Conservation (phyloP, 2,113 vertebrate species). For the Alaudala cheleensis region DNA sequence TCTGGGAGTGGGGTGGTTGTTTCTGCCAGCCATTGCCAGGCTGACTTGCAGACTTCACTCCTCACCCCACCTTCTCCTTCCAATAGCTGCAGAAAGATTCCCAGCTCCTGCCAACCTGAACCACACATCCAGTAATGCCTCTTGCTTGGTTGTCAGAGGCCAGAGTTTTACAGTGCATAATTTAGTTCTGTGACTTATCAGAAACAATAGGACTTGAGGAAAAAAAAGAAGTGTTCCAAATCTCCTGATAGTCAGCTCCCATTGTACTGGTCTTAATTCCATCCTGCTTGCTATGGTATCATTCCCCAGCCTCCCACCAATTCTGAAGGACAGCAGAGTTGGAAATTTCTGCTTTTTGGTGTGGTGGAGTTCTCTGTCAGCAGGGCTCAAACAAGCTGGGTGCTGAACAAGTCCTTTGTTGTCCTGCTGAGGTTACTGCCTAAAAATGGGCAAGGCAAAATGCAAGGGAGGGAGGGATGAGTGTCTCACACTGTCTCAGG, state of each 20-base stretch:
- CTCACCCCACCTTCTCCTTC: neutral
- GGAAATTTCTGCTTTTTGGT: neutral
- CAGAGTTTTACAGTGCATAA: neutral
- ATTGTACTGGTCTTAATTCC: slow-evolving; percentile 18
- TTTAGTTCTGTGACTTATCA: slow-evolving; percentile 38
- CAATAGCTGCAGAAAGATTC: neutral
- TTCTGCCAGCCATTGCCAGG: neutral
- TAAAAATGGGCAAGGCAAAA: neutral
- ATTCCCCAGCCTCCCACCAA: neutral
- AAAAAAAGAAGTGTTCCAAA: neutral
- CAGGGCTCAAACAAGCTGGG: neutral
- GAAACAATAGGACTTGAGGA: slow-evolving; percentile 16
- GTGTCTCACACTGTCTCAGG: neutral
- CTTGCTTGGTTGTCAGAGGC: neutral
- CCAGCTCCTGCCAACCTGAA: slow-evolving; percentile 23
- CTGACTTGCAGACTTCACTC: neutral
- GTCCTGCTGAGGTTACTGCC: neutral
- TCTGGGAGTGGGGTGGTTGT: neutral
- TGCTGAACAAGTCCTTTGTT: neutral
- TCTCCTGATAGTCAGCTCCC: slow-evolving; percentile 14
- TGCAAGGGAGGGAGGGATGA: neutral
- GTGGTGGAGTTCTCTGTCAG: neutral
- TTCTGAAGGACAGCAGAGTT: neutral
- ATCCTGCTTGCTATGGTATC: neutral
- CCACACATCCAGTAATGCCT: neutral